Evolutionary conservation across 92 coral and sea anemone genomes (phyloP), one percentile per base, ranked within the genome.

Genomic region (Pocillopora meandrina): DNA sequence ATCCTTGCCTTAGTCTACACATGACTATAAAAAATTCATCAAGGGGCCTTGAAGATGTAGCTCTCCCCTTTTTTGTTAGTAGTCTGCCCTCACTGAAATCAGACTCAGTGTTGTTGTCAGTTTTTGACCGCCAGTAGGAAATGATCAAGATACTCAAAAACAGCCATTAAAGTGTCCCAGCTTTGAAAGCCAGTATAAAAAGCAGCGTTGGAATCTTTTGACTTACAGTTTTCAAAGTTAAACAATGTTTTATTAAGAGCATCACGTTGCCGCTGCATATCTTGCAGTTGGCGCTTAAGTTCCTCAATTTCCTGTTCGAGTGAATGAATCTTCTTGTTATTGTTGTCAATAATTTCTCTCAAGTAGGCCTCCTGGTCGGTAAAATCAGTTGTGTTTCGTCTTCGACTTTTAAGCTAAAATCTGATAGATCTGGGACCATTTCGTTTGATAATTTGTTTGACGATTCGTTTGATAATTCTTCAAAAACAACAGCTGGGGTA

Each of bases 11-110:
- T 13, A 83, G 75, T 83, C 87, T 83, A 57, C 81, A 83, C 87
- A 83, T 83, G 64, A 61, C 85, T 71, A 83, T 33, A 42, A 90
- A 86, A 31, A 81, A 73, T 64, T 86, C 87, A 87, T 85, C 86
- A 61, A 65, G 61, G 70, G 78, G 83, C 31, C 31, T 26, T 26
- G 31, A 26, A 26, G 31, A 26, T 26, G 31, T 26, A 26, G 31
- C 31, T 26, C 31, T 26, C 31, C 31, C 31, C 31, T 26, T 26
- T 26, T 26, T 26, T 26, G 31, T 26, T 26, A 26, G 31, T 26
- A 26, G 31, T 26, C 31, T 26, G 31, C 31, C 31, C 31, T 26
- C 31, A 26, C 31, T 0, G 81, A 74, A 90, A 59, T 90, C 92
- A 72, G 90, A 78, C 77, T 82, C 82, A 26, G 31, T 26, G 31